Evolutionary conservation across 1,140 invertebrate genomes (phyloP).

Genomic region (Aphaenogaster ashmeadi): DNA sequence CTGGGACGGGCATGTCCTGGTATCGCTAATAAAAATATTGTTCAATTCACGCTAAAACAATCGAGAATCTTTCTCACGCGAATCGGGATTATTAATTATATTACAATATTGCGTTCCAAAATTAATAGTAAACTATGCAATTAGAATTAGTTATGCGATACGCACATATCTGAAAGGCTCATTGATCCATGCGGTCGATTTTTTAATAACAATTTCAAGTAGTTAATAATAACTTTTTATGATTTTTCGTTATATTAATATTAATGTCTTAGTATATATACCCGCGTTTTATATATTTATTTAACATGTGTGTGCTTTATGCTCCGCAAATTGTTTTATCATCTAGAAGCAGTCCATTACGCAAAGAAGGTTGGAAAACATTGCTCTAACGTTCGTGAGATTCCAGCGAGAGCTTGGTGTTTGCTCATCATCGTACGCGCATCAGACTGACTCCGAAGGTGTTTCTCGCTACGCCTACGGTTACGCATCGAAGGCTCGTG

Average conservation of each 20-base stretch:
- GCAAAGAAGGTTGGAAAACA: conserved; percentile 39
- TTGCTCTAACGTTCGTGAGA: conserved; percentile 33
- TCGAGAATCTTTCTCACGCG: not conserved
- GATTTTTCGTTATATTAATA: conserved; percentile 1
- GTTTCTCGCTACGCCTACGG: conserved; percentile 60
- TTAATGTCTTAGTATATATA: not conserved
- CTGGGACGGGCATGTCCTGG: not conserved
- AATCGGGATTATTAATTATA: conserved; percentile 10
- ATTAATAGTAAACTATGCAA: conserved; percentile 13
- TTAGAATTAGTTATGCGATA: not conserved
- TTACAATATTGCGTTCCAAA: conserved; percentile 4
- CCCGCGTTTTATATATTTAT: conserved; percentile 7
- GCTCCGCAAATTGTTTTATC: conserved; percentile 22
- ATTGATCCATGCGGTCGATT: no score
- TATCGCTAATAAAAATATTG: conserved; percentile 16
- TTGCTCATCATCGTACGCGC: conserved; percentile 58
- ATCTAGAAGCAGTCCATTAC: conserved; percentile 20
- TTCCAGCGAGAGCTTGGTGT: conserved; percentile 24
- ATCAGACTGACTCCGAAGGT: conserved; percentile 43
- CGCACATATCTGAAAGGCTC: not conserved
- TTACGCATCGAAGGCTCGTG: conserved; percentile 55
- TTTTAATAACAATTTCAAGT: not conserved
- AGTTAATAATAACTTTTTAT: not conserved
- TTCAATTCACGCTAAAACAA: conserved; percentile 13
- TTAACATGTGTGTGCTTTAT: not conserved